Percentiles rank a stretch among this genome's conserved stretches.
phyloP scores from a whole-genome alignment of 2,888 invertebrate species.

The Amiota minor region DNA sequence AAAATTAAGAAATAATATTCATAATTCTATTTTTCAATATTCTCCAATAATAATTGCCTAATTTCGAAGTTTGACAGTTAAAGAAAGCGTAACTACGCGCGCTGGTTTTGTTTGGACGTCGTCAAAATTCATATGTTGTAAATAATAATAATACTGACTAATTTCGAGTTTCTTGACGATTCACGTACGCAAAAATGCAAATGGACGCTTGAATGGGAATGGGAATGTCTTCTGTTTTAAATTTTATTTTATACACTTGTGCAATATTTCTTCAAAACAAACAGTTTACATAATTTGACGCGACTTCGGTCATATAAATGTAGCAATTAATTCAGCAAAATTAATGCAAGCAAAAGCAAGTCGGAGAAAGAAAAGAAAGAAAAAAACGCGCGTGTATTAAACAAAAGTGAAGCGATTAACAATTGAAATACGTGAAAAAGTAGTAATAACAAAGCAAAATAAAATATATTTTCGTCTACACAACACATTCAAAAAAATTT shows the following conservation, averaged over 20 bases:
- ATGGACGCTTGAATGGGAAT: background rate
- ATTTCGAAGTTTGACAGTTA: no score
- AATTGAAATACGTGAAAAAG: background rate
- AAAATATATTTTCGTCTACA: background rate
- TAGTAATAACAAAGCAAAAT: slow-evolving; percentile 1
- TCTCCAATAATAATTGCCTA: no score
- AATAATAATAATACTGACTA: no score
- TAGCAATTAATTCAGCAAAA: background rate
- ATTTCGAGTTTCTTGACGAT: no score
- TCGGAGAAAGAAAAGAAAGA: background rate
- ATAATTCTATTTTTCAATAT: no score
- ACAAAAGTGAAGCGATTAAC: background rate
- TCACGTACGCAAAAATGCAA: no score
- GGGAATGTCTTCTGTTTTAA: background rate
- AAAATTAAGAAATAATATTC: no score
- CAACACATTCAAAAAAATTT: background rate
- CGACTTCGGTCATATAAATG: background rate
- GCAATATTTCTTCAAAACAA: background rate
- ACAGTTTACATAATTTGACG: background rate
- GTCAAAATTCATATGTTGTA: no score
- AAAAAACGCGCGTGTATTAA: background rate
- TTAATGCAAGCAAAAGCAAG: background rate
- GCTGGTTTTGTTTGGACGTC: no score
- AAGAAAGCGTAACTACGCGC: no score
- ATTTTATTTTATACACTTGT: background rate